Conservation (phyloP, 2,888 invertebrate species). For the Eurois occulta region DNA sequence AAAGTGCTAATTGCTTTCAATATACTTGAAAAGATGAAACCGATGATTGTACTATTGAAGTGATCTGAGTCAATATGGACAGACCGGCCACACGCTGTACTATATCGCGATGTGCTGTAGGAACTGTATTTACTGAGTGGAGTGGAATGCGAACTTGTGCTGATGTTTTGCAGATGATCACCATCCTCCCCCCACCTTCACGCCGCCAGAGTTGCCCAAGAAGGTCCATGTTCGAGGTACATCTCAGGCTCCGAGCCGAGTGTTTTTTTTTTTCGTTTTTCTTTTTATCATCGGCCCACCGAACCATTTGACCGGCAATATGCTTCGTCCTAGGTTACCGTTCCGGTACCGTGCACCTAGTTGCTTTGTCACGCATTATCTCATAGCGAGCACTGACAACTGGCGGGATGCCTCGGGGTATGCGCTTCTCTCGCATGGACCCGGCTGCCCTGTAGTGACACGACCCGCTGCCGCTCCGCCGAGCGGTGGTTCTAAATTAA, state of each 20-base stretch:
- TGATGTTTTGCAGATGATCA: conserved; percentile 98
- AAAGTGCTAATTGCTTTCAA: conserved; percentile 60
- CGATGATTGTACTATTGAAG: conserved; percentile 61
- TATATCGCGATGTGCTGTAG: conserved; percentile 84
- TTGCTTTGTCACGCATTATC: conserved; percentile 88
- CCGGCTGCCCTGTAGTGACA: conserved; percentile 80
- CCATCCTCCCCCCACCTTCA: conserved; percentile 99
- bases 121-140: conserved; percentile 86
- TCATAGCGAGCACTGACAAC: conserved; percentile 86
- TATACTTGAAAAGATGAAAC: conserved; percentile 64
- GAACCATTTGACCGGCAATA: conserved; percentile 83
- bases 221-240: conserved; percentile 99
- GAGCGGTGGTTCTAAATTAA: conserved; percentile 68
- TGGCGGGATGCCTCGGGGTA: conserved; percentile 71
- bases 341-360: conserved; percentile 87
- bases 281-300: conserved; percentile 86
- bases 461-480: conserved; percentile 76
- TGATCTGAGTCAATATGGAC: conserved; percentile 67
- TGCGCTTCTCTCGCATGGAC: conserved; percentile 86
- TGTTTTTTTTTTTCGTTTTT: conserved; percentile 83
- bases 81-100: conserved; percentile 80
- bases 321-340: conserved; percentile 85
- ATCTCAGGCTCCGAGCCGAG: conserved; percentile 88
- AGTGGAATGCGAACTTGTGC: conserved; percentile 92
- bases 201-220: conserved; percentile 99